Evolutionary conservation across 2,888 invertebrate genomes (phyloP), one percentile per base, ranked within the genome.

Genomic region (Neoaliturus tenellus): DNA sequence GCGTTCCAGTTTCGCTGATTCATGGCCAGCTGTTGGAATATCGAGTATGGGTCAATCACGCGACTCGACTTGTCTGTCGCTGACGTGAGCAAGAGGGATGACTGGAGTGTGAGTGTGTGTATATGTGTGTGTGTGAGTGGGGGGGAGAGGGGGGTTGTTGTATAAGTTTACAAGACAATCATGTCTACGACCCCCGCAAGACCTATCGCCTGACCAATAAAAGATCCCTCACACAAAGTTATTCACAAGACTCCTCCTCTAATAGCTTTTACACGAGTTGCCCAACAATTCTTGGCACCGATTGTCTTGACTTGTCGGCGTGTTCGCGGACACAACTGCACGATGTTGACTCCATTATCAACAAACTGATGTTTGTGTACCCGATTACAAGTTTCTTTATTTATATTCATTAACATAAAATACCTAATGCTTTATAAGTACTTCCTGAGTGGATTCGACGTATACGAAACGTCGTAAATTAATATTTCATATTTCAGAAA

Each of bases 111-210:
- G n/a, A n/a, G n/a, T n/a, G n/a, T n/a, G n/a, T n/a, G n/a, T n/a
- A n/a, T n/a, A n/a, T n/a, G n/a, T n/a, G n/a, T n/a, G 33, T 35
- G 39, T 14, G 39, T 23, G 73, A n/a, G n/a, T 31, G 33, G 48
- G 55, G 67, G 23, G 71, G 82, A 10, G 58, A 55, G 17, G 73
- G 78, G 78, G 44, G 51, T n/a, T 48, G 78, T 78, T 55, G 48
- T 75, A 48, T 75, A 75, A 75, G 44, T 75, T 75, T 55, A 31
- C 78, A 78, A 78, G 78, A 55, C 78, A 78, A 78, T 78, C 78
- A 48, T 35, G 78, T 23, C 78, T 78, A 78, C 55, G 78, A 44
- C 48, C 55, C 78, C 78, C 78, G 20, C 55, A 35, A 78, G 78
- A 55, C 78, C 78, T 78, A 78, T 78, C 28, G 51, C 78, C 55